Evolutionary conservation across 1,140 invertebrate genomes (phyloP), one percentile per base, ranked within the genome.

Genomic region (Oedothorax gibbosus): DNA sequence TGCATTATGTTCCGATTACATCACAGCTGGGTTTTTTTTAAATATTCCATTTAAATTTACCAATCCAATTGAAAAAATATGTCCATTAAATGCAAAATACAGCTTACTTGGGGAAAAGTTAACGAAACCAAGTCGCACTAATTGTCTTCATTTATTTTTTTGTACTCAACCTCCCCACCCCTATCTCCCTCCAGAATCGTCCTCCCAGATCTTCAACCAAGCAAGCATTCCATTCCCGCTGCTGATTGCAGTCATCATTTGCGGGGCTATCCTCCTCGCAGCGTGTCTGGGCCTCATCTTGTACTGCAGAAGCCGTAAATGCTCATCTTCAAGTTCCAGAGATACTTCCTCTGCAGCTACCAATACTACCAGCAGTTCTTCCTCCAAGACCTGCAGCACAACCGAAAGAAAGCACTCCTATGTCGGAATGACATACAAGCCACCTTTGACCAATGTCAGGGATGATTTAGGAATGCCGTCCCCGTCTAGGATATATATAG

Each of bases 331-430:
- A 6, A 68, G 64, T 9, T 78, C 83, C 14, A 57, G 83, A 71
- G 83, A 77, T 12, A 85, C 54, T 21, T 77, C 83, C 12, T 77
- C 75, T 21, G 75, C 83, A 7, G 73, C 75, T 21, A 85, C 83
- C 56, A 85, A 71, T 35, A 85, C 73, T n/a, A 85, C 73, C 5
- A 85, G 83, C 64, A 60, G 73, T 53, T 77, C 73, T 35, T 85
- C 75, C 18, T 77, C 75, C 14, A 85, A 85, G 62, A 62, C 83
- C 20, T 76, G 73, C 20, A 64, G 72, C 12, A 84, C 62, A 12
- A 51, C 73, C 5, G 73, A 85, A 60, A 50, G 73, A 11, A 85
- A 85, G 51, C 83, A 85, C 51, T 85, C 83, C 18, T 85, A 85
- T 51, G 83, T 78, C 21, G 75, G 75, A 35, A 69, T 85, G 75